Evolutionary conservation across 2,888 invertebrate species (phyloP), one percentile per base, ranked within the genome.

Genomic region (Pherbina coryleti): DNA sequence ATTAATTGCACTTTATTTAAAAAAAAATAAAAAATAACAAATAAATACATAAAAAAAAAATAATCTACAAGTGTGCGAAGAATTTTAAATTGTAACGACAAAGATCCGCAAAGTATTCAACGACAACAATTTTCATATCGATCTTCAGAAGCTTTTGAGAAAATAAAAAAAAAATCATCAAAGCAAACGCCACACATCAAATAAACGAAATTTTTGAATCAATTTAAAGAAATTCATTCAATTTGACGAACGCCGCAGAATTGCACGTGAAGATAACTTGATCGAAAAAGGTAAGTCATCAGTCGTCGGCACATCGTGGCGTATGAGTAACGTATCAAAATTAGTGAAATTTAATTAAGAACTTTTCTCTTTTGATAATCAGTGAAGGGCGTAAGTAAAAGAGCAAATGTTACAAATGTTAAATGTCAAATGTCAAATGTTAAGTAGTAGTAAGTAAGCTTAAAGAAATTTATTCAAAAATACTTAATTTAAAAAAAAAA

Each of bases 111-210:
- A 37, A 66, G 67, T 17, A 80, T 79, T 76, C 78, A 79, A 80
- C 79, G 78, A 80, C 75, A 70, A 80, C 74, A 76, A 69, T 49
- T 69, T 77, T 78, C 79, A 53, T 31, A 55, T 34, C 55, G 71
- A 71, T 53, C 70, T 55, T 22, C 8, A 70, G 7, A 44, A 44
- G n/a, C 1, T 44, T 70, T 53, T 70, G 44, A 28, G 14, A 25
- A 44, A 49, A 22, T 53, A 19, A 31, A 71, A 53, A 53, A 19
- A 55, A 44, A 17, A 34, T 2, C 9, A 44, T 2, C 1, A 25
- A 17, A 49, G 28, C 25, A 19, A 73, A 44, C 37, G 44, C 60
- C 31, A 64, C 31, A 64, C 28, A 31, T n/a, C 31, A 64, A 25
- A 31, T 8, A 28, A 31, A 64, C 28, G 28, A 28, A 31, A 31